Evolutionary conservation across 2,113 vertebrate species (phyloP).

Genomic region (Psammodynastes pulverulentus): DNA sequence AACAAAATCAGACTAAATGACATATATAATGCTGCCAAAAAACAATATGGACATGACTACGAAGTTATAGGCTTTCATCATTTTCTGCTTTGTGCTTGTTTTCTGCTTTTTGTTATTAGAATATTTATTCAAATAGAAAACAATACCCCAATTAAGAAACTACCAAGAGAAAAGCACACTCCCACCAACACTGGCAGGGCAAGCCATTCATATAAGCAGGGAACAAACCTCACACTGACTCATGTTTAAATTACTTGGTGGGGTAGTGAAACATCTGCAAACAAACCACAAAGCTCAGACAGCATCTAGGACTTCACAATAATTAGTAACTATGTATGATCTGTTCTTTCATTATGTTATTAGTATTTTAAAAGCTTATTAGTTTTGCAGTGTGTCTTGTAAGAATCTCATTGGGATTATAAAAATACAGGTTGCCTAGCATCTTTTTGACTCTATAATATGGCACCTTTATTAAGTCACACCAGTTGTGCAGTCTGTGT

Average conservation of each 20-base stretch:
- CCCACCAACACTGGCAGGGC: too few relatives aligned
- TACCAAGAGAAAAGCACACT: too few relatives aligned
- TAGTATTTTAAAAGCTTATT: neutral
- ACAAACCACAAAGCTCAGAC: too few relatives aligned
- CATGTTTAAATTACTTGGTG: too few relatives aligned
- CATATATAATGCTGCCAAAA: neutral
- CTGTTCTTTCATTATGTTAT: neutral
- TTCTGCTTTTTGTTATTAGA: too few relatives aligned
- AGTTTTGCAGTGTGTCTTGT: neutral
- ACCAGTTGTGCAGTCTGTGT: neutral
- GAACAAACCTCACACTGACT: too few relatives aligned
- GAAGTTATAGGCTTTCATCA: neutral
- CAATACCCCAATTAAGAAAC: too few relatives aligned
- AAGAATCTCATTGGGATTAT: neutral
- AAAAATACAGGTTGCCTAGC: neutral
- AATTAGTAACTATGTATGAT: neutral
- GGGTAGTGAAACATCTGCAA: too few relatives aligned
- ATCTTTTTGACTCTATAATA: neutral
- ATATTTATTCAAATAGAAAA: too few relatives aligned
- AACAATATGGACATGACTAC: neutral
- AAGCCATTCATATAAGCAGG: too few relatives aligned
- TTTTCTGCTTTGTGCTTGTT: too few relatives aligned
- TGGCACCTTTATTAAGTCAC: neutral
- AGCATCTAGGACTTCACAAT: neutral
- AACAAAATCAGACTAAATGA: neutral